These are phyloP conservation scores for Oostethus manadensis DNA, from an alignment of 2,113 vertebrate genomes.

Conservation along the genomic window DNA sequence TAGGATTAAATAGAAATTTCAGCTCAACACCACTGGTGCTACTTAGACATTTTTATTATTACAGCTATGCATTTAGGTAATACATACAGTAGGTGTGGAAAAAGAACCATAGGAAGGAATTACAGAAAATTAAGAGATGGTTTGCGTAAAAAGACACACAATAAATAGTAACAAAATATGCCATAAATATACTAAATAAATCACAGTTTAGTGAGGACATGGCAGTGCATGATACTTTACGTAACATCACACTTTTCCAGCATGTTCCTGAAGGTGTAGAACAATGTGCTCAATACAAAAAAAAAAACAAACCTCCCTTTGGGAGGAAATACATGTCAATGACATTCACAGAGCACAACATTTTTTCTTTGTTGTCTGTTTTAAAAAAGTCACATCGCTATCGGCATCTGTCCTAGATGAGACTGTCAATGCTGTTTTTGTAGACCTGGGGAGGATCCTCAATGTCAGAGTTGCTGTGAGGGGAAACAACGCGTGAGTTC, in stretches of 20 bases:
- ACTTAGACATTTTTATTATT: too few relatives aligned
- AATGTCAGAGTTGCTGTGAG: constrained; percentile 55
- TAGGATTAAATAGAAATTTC: too few relatives aligned
- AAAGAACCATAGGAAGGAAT: too few relatives aligned
- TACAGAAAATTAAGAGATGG: background rate
- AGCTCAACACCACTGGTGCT: too few relatives aligned
- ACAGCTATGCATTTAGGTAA: too few relatives aligned
- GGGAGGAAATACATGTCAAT: constrained; percentile 40
- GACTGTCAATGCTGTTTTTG: constrained; percentile 67
- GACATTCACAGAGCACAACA: background rate
- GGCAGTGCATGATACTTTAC: background rate
- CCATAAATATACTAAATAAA: constrained; percentile 36
- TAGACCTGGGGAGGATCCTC: constrained; percentile 55
- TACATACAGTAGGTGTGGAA: too few relatives aligned
- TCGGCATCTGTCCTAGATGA: constrained; percentile 44
- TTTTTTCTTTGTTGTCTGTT: background rate
- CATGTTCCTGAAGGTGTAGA: constrained; percentile 25
- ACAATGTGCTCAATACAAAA: constrained; percentile 60
- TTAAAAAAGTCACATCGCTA: background rate
- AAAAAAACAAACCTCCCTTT: constrained; percentile 33
- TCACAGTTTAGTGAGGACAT: constrained; percentile 29
- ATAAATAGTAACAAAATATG: constrained; percentile 40
- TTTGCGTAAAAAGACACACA: background rate
- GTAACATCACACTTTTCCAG: constrained; percentile 12
- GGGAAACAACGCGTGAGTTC: constrained; percentile 15